Conservation (phyloP, 2,113 vertebrate species). For the Pangasianodon hypophthalmus region DNA sequence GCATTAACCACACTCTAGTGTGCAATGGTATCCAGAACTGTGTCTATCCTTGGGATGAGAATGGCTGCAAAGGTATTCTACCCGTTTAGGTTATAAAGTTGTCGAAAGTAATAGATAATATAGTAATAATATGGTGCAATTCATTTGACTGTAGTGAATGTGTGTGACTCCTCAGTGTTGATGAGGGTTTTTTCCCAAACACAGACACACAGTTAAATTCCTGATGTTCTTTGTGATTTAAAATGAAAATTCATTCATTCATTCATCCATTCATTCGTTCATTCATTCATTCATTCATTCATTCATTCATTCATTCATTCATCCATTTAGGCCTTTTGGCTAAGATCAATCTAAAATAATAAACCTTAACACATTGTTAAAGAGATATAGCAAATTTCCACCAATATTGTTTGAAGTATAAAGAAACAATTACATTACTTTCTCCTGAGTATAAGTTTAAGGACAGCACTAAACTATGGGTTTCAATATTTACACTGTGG, state of each 20-base stretch:
- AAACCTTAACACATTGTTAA: neutral
- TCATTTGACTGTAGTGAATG: neutral
- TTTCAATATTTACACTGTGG: neutral
- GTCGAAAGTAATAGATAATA: too few relatives aligned
- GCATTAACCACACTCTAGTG: constrained; percentile 95
- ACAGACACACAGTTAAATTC: neutral
- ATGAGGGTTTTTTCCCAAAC: neutral
- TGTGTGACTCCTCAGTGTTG: neutral
- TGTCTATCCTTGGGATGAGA: constrained; percentile 98
- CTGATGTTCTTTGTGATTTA: neutral
- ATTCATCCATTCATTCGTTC: neutral
- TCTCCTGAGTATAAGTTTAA: neutral
- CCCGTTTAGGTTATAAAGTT: neutral
- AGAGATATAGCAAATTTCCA: neutral
- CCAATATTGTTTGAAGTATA: neutral
- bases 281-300: neutral
- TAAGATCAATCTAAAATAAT: neutral
- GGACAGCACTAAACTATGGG: neutral
- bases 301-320: neutral
- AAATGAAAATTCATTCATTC: neutral
- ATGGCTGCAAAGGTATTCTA: constrained; percentile 89
- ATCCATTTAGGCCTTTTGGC: neutral
- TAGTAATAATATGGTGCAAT: neutral
- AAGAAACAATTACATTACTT: neutral
- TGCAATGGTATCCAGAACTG: constrained; percentile 98